Percentiles rank a stretch among this genome's conserved stretches.
These are phyloP conservation scores for Pteria penguin DNA, from an alignment of 2,888 invertebrate genomes.

Conservation along the genomic window DNA sequence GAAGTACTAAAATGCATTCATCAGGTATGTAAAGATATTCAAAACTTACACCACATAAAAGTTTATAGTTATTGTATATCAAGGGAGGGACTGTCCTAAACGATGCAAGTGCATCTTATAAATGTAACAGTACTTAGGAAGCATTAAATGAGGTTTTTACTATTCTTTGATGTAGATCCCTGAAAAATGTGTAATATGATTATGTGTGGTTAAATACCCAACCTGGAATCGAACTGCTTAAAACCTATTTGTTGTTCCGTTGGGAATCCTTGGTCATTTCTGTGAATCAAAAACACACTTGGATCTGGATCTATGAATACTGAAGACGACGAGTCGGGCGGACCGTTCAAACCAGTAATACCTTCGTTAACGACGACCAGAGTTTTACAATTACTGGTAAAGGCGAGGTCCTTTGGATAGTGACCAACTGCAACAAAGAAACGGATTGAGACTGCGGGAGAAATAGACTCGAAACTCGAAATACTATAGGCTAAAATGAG, in stretches of 20 bases:
- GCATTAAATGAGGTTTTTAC: too few species aligned
- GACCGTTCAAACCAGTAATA: constrained; percentile 1
- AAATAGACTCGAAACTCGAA: not conserved
- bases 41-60: too few species aligned
- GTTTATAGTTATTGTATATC: too few species aligned
- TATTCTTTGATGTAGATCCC: too few species aligned
- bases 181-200: too few species aligned
- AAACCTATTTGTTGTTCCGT: not conserved
- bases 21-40: too few species aligned
- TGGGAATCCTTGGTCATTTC: constrained; percentile 3
- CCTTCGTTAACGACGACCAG: constrained; percentile 35
- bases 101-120: too few species aligned
- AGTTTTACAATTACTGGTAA: constrained; percentile 20
- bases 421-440: constrained; percentile 13
- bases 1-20: too few species aligned
- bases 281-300: constrained; percentile 16
- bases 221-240: not conserved
- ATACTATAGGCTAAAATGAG: too few species aligned
- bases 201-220: too few species aligned
- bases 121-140: too few species aligned
- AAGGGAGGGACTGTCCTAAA: too few species aligned
- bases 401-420: constrained; percentile 22
- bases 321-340: not conserved
- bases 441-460: not conserved
- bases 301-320: constrained; percentile 22